Conservation (phyloP, 2,888 invertebrate genomes). For the Mechanitis messenoides region DNA sequence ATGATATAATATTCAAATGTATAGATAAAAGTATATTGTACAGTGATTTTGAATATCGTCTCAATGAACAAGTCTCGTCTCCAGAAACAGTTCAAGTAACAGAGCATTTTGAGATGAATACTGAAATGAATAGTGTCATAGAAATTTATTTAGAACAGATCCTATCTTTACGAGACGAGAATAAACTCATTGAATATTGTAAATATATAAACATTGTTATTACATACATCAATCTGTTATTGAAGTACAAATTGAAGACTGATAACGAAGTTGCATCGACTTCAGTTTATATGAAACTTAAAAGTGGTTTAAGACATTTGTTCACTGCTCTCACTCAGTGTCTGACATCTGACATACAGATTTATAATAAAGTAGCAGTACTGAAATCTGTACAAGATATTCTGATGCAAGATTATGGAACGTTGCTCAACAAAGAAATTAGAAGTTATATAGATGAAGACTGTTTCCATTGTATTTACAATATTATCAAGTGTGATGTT, state of each 20-base stretch:
- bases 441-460: conserved; percentile 45
- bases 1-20: conserved; percentile 47
- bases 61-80: conserved; percentile 15
- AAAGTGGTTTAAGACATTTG: conserved; percentile 39
- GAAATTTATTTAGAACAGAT: conserved; percentile 38
- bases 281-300: conserved; percentile 37
- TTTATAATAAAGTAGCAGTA: conserved; percentile 42
- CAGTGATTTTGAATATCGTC: conserved; percentile 54
- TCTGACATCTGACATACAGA: conserved; percentile 41
- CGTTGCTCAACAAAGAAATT: conserved; percentile 38
- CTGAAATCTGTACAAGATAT: conserved; percentile 44
- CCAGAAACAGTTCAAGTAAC: conserved; percentile 8
- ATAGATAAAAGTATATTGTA: conserved; percentile 55
- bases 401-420: conserved; percentile 43
- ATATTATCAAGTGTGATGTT: conserved; percentile 45
- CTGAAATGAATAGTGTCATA: conserved; percentile 41
- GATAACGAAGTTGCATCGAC: conserved; percentile 35
- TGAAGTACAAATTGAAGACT: conserved; percentile 41
- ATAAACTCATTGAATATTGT: conserved; percentile 38
- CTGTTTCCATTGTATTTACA: conserved; percentile 53
- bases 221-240: conserved; percentile 43
- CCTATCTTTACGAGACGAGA: conserved; percentile 31
- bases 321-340: conserved; percentile 37
- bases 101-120: conserved; percentile 27
- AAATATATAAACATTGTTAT: conserved; percentile 41